phyloP scores from a whole-genome alignment of 2,797 vertebrate genomes.

The Hippopotamyrus pictus region DNA sequence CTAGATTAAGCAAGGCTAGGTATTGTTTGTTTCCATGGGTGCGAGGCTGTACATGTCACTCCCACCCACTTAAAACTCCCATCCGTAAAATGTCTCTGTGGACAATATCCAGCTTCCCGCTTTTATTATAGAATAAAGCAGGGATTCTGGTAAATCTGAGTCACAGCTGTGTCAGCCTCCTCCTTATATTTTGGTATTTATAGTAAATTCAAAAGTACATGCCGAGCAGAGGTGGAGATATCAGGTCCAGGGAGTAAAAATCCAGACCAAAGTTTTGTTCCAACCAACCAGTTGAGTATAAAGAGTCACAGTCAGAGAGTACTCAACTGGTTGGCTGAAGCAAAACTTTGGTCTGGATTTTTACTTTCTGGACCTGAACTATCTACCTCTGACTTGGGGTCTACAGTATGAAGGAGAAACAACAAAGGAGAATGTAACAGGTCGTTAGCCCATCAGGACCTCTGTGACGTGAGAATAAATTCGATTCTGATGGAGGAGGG shows the following conservation, averaged over 20 bases:
- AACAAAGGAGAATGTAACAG: background rate
- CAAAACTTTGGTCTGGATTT: background rate
- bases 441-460: background rate
- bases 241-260: background rate
- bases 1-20: background rate
- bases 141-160: background rate
- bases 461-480: background rate
- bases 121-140: background rate
- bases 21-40: background rate
- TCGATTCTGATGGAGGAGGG: background rate
- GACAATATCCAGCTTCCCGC: background rate
- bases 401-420: background rate
- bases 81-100: background rate
- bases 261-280: background rate
- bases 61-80: background rate
- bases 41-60: background rate
- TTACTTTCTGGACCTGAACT: background rate
- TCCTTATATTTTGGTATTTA: background rate
- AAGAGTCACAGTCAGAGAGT: background rate
- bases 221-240: background rate
- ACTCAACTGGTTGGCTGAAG: background rate
- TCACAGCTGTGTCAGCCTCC: background rate
- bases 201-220: background rate
- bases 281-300: background rate
- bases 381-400: background rate